Conservation (phyloP, 2,888 invertebrate species). For the Ornithoptera alexandrae region DNA sequence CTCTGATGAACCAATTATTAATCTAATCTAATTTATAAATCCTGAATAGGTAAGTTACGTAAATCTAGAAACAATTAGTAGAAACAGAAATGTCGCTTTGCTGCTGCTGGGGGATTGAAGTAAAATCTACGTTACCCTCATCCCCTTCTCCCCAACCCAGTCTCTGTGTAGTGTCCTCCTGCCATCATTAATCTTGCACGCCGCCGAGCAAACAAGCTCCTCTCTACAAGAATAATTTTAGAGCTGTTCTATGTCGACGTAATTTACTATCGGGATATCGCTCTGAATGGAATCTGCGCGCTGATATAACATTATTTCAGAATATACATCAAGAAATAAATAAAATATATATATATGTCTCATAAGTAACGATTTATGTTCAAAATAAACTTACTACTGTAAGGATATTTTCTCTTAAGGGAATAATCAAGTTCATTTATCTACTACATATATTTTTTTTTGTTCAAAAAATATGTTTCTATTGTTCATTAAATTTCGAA, state of each 20-base stretch:
- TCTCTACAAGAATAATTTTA: constrained; percentile 52
- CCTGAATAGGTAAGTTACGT: constrained; percentile 44
- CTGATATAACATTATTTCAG: not conserved
- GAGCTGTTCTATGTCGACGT: constrained; percentile 58
- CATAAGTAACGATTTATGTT: too few species aligned
- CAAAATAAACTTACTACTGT: too few species aligned
- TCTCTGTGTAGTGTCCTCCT: constrained; percentile 55
- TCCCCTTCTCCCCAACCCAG: constrained; percentile 36
- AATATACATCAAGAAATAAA: not conserved
- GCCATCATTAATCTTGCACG: constrained; percentile 74
- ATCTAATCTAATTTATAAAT: constrained; percentile 59
- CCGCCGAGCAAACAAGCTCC: constrained; percentile 60
- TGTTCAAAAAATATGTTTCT: too few species aligned
- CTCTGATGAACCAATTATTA: constrained; percentile 33
- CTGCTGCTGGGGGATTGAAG: constrained; percentile 45
- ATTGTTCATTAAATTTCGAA: too few species aligned
- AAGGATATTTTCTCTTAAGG: too few species aligned
- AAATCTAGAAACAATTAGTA: constrained; percentile 58
- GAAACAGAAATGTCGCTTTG: constrained; percentile 48
- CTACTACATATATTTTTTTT: too few species aligned
- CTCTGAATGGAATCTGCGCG: not conserved
- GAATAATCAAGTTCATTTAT: too few species aligned
- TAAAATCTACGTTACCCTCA: constrained; percentile 41
- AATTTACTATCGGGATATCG: constrained; percentile 45
- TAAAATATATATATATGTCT: not conserved